Conservation (phyloP, 2,797 vertebrate species). For the Clarias pachynema region DNA sequence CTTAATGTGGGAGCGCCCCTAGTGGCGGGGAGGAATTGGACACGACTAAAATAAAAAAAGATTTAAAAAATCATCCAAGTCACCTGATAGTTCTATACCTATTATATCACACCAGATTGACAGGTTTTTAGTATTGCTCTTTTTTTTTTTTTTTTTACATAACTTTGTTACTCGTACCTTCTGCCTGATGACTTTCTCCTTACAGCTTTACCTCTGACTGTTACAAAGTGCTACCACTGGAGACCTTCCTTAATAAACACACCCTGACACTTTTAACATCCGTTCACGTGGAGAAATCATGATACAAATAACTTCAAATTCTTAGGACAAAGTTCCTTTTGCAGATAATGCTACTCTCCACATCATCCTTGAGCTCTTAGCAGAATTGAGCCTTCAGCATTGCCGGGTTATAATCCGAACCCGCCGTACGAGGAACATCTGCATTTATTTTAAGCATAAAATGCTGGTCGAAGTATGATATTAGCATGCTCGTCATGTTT, state of each 20-base stretch:
- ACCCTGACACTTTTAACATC: not conserved
- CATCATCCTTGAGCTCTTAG: not conserved
- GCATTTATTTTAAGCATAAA: not conserved
- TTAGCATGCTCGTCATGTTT: constrained; percentile 1
- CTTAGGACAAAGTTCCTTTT: not conserved
- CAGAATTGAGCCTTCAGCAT: not conserved
- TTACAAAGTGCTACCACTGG: not conserved
- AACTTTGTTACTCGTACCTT: too few species aligned
- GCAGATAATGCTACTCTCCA: not conserved
- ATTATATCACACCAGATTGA: too few species aligned
- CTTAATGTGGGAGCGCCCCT: too few species aligned
- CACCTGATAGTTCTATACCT: not conserved
- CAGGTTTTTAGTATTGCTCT: not conserved
- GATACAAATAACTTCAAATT: not conserved
- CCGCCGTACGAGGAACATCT: not conserved
- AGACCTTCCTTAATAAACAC: not conserved
- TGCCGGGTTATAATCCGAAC: not conserved
- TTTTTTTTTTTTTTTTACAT: not conserved
- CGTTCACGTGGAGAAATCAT: not conserved
- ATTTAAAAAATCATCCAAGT: too few species aligned
- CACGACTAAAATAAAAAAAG: too few species aligned
- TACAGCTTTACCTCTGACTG: not conserved
- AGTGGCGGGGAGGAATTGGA: too few species aligned
- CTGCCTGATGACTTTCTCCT: not conserved
- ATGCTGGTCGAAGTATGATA: constrained; percentile 9